A percentile compares a stretch with the other conserved stretches of the same genome.
Evolutionary conservation across 2,113 vertebrate genomes (phyloP).

Genomic region (Phaetusa simplex): DNA sequence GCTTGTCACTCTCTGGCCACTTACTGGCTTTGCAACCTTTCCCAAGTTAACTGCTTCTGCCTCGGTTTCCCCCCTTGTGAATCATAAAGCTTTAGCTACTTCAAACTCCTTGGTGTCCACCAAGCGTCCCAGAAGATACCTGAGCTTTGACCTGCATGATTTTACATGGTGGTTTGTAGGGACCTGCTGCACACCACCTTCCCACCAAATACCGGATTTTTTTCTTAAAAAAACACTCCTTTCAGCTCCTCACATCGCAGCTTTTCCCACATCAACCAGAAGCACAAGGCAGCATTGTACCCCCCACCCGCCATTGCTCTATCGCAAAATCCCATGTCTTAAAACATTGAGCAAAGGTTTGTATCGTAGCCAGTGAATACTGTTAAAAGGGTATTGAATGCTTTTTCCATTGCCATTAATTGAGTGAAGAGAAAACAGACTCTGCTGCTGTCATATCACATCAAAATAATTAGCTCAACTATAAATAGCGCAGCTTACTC

Average conservation of each 20-base stretch:
- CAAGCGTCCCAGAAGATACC: background rate
- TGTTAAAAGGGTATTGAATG: background rate
- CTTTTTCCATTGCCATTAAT: constrained; percentile 28
- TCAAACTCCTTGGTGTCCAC: background rate
- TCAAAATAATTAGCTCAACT: constrained; percentile 57
- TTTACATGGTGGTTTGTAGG: fast-evolving
- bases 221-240: background rate
- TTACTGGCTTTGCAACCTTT: background rate
- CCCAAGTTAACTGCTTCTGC: background rate
- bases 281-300: background rate
- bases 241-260: background rate
- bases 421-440: constrained; percentile 38
- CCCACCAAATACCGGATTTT: background rate
- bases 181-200: background rate
- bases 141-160: background rate
- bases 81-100: background rate
- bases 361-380: background rate
- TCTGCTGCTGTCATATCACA: background rate
- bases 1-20: background rate
- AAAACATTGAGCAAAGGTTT: background rate
- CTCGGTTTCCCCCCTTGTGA: background rate
- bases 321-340: background rate
- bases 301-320: background rate
- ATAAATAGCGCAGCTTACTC: constrained; percentile 52
- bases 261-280: background rate